Evolutionary conservation across 92 coral and sea anemone species (phyloP), one percentile per base, ranked within the genome.

Genomic region (Pocillopora grandis): DNA sequence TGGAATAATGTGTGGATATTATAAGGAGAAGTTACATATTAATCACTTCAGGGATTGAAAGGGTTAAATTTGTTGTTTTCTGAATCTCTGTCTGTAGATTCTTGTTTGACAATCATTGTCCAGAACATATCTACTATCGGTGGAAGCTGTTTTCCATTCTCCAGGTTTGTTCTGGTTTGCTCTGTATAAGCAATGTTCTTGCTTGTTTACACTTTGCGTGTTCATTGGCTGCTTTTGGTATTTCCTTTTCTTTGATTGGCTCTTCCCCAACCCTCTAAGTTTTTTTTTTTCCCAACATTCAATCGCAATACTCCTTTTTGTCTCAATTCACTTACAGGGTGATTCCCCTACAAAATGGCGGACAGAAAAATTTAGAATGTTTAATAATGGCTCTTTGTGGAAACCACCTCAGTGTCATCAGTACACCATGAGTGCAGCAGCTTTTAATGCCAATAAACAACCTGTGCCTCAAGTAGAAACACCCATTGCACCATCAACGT

Each of bases 281-380:
- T 3, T 7, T 42, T 42, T 42, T 3, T 42, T 42, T 42, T 42
- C 1, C 8, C 52, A 42, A 42, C 52, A 42, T 42, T 42, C 52
- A 42, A 1, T 42, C 52, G 0, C 52, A 42, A 42, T 3, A 42
- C 52, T 3, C 0, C 52, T 7, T 42, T 7, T 42, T 17, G 16
- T 35, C 18, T 37, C 21, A 8, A n/a, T 71, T 5, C 15, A 33
- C 19, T 0, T 62, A 0, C 71, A 96, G 99, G 99, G 99, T 70
- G 99, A 96, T 80, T 94, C 97, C 15, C 99, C 92, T 72, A 95
- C 94, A 31, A 96, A 94, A 76, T 96, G 99, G 99, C 81, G 85
- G 65, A 96, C 99, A 59, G 98, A 92, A 27, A 93, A 90, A 82
- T 96, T 96, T 72, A 87, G 89, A 20, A 96, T 96, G 99, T 96